Conservation (phyloP, 2,797 vertebrate genomes). For the Bovichtus variegatus region DNA sequence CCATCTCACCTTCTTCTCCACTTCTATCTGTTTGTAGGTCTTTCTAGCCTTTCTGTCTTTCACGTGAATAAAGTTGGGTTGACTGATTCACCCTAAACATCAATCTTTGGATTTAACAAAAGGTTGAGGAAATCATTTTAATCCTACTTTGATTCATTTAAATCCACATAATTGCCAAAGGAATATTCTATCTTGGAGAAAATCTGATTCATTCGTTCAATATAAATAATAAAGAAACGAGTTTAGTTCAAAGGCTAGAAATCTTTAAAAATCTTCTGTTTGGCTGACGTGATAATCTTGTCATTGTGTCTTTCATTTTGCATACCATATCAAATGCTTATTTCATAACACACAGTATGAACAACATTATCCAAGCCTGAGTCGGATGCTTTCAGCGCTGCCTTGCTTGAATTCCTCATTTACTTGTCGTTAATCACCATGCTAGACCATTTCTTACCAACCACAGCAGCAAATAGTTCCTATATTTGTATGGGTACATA, state of each 20-base stretch:
- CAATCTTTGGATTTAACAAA: slow-evolving; percentile 4
- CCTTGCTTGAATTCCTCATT: slow-evolving; percentile 20
- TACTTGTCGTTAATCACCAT: slow-evolving; percentile 38
- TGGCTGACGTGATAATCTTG: background rate
- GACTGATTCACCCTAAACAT: background rate
- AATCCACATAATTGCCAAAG: background rate
- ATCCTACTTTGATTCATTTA: background rate
- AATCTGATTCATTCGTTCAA: background rate
- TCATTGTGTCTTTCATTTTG: background rate
- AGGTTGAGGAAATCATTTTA: background rate
- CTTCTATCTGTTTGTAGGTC: background rate
- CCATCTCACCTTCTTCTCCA: background rate
- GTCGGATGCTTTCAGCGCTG: slow-evolving; percentile 12
- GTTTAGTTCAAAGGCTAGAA: background rate
- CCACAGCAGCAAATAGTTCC: slow-evolving; percentile 34
- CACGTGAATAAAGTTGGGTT: background rate
- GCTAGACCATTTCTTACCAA: slow-evolving; percentile 29
- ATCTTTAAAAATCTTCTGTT: background rate
- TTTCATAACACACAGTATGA: slow-evolving; percentile 9
- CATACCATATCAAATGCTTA: background rate
- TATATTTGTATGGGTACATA: slow-evolving; percentile 44
- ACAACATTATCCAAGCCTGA: slow-evolving; percentile 15
- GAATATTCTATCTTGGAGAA: background rate
- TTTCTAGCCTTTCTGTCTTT: background rate
- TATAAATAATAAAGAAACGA: background rate